These are phyloP conservation scores for Heliconius ismenius DNA, from an alignment of 2,888 invertebrate species.

Conservation along the genomic window DNA sequence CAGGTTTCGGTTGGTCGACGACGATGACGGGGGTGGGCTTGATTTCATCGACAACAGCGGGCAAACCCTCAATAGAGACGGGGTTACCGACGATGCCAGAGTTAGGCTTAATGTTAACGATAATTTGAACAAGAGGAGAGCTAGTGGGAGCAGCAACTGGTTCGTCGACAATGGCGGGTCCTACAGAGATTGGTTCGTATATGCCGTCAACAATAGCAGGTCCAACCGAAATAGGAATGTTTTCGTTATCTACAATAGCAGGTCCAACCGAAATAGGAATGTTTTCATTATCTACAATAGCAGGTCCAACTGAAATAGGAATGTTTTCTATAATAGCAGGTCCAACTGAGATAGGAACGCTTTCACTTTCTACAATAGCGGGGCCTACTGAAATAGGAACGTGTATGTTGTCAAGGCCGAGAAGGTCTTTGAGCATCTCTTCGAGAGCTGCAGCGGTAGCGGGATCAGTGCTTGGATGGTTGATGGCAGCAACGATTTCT, in stretches of 20 bases:
- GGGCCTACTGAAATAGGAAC: too few species aligned
- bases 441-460: constrained; percentile 41
- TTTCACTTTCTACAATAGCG: too few species aligned
- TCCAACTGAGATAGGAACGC: too few species aligned
- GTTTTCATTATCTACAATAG: constrained; percentile 40
- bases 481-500: constrained; percentile 49
- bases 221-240: neutral
- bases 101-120: constrained; percentile 44
- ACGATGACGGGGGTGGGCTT: constrained; percentile 29
- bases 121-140: constrained; percentile 47
- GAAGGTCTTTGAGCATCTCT: neutral
- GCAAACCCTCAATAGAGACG: constrained; percentile 6
- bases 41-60: neutral
- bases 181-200: constrained; percentile 28
- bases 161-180: constrained; percentile 26
- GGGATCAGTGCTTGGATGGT: constrained; percentile 54
- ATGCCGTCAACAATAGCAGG: neutral
- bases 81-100: constrained; percentile 20
- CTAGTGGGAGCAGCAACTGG: constrained; percentile 39
- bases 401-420: neutral
- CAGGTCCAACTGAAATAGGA: too few species aligned
- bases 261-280: constrained; percentile 7
- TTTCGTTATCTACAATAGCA: constrained; percentile 22
- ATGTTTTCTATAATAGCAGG: too few species aligned
- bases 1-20: constrained; percentile 16